Base-by-base conservation (phyloP, 37 sponge, comb jelly and placozoan species). In the Agelas oroides region DNA sequence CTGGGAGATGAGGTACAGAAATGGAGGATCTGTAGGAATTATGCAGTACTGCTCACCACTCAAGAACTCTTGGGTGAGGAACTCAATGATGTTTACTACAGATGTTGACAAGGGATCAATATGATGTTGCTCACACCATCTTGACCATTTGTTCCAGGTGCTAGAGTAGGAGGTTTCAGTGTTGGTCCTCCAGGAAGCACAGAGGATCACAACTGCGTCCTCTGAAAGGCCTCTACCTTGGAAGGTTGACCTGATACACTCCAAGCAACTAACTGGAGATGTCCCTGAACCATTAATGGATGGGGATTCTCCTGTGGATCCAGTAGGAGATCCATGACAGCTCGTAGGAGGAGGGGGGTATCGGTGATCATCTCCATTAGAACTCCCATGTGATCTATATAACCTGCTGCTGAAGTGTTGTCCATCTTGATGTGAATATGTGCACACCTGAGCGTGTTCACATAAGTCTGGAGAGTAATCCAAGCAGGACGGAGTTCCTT, bases 141-240 rank as follows among this genome's bases (percentile, higher is more conserved):
- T 41, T 24, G 24, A 32, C 69, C 69, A 66, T 38, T 66, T 30
- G 11, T 33, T 28, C 61, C 39, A 80, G 2, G 35, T 32, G 2
- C 68, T 24, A 38, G 35, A 23, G 61, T 82, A 82, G 2, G 72
- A 31, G 28, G 30, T 21, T 16, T 66, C 32, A 20, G 81, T 30
- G 21, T 24, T 40, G 53, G 55, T 25, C 34, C 73, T 35, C 82
- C 82, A 82, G 23, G 82, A 82, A 24, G 35, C 64, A 18, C 19
- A 36, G 37, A 82, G 28, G 36, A 82, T 35, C 40, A 33, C 61
- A 39, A 60, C 1, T 56, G 61, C 82, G 21, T 23, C 73, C 41
- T 70, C 72, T 34, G 68, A 79, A 67, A 65, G 36, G 16, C 28
- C 77, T 60, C 40, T 59, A 46, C 23, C 14, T 12, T 46, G 46